These are phyloP conservation scores for Neogobius melanostomus DNA, from an alignment of 2,113 vertebrate species.

Conservation along the genomic window DNA sequence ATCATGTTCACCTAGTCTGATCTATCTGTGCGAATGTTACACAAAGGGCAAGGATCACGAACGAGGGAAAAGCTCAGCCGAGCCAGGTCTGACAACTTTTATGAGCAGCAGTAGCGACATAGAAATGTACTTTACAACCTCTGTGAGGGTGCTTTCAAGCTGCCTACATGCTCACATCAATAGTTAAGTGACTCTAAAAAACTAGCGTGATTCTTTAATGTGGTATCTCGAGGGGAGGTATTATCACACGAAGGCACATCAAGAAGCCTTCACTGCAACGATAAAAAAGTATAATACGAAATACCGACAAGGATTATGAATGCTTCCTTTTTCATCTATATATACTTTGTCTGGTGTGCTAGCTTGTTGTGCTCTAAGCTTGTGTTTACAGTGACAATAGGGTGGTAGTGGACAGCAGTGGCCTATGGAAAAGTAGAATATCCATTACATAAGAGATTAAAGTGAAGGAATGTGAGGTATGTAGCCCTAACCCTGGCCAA, in stretches of 20 bases:
- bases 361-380: constrained; percentile 28
- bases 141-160: constrained; percentile 5
- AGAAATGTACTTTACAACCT: constrained; percentile 41
- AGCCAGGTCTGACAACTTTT: background rate
- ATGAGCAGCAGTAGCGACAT: constrained; percentile 17
- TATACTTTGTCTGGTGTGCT: constrained; percentile 24
- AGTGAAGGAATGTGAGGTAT: constrained; percentile 73
- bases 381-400: constrained; percentile 52
- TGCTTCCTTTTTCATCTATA: constrained; percentile 5
- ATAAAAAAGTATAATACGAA: background rate
- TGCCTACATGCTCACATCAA: constrained; percentile 30
- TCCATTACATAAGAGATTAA: constrained; percentile 78
- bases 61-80: background rate
- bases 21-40: background rate
- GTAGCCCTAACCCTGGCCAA: constrained; percentile 56
- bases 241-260: constrained; percentile 21
- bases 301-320: constrained; percentile 1
- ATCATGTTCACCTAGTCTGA: constrained; percentile 22
- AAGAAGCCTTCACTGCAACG: constrained; percentile 1
- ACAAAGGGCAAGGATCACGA: background rate
- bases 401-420: constrained; percentile 35
- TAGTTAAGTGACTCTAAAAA: constrained; percentile 26
- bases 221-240: constrained; percentile 6
- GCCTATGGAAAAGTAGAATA: constrained; percentile 63
- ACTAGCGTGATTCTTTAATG: constrained; percentile 25